These are phyloP conservation scores for Aphelinus certus DNA, from an alignment of 1,140 invertebrate genomes.

Conservation along the genomic window DNA sequence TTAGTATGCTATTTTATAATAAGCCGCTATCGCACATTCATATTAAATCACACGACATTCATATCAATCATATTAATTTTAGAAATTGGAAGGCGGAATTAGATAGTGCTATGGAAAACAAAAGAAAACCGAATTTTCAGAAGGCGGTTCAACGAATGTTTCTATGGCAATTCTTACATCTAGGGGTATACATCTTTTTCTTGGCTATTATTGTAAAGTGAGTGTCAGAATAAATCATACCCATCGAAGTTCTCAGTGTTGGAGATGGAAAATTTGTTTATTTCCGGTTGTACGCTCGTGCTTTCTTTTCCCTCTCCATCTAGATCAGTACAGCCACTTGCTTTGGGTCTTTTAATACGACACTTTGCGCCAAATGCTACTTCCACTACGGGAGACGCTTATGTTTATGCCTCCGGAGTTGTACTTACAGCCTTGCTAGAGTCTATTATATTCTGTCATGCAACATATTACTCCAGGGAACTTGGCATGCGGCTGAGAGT, in stretches of 20 bases:
- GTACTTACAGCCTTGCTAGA: constrained; percentile 58
- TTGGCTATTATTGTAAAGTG: constrained; percentile 46
- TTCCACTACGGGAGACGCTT: constrained; percentile 56
- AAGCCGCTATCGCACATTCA: no score
- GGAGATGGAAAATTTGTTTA: no score
- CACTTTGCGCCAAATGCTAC: constrained; percentile 60
- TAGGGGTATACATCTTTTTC: constrained; percentile 9
- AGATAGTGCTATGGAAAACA: constrained; percentile 50
- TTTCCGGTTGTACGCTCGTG: no score
- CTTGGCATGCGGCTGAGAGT: constrained; percentile 68
- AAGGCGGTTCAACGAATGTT: constrained; percentile 59
- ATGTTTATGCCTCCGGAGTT: constrained; percentile 61
- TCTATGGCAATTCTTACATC: constrained; percentile 33
- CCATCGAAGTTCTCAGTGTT: no score
- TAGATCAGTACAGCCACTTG: constrained; percentile 58
- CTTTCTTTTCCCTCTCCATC: no score
- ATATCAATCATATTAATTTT: neutral
- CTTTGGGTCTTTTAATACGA: constrained; percentile 61
- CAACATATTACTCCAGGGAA: constrained; percentile 55
- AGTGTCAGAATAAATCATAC: neutral
- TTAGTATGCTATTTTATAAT: no score
- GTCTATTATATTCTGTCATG: constrained; percentile 61
- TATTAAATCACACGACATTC: no score
- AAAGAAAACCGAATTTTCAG: constrained; percentile 54
- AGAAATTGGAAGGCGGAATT: constrained; percentile 61